Conservation (phyloP, 2,797 vertebrate genomes). For the Alauda arvensis region DNA sequence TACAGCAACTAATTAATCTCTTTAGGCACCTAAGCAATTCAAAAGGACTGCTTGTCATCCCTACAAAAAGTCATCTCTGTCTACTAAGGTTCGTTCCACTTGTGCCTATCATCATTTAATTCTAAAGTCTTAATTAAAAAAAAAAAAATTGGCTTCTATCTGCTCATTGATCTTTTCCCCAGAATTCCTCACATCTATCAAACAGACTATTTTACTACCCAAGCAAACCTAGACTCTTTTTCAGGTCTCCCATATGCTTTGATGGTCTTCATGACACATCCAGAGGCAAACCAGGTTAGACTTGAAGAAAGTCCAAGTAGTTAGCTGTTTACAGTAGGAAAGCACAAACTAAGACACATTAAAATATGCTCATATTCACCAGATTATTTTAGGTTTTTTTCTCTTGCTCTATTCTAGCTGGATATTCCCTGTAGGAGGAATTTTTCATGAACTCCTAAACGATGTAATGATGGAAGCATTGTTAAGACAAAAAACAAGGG, state of each 20-base stretch:
- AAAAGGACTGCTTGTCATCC: not conserved
- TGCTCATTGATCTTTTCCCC: not conserved
- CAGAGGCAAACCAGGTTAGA: not conserved
- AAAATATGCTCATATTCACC: not conserved
- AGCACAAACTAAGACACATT: not conserved
- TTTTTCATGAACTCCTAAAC: not conserved
- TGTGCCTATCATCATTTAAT: not conserved
- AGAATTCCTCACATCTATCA: not conserved
- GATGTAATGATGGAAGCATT: not conserved
- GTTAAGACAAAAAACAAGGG: not conserved
- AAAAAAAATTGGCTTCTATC: not conserved
- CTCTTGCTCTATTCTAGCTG: not conserved
- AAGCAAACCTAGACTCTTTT: not conserved
- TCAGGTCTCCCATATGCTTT: not conserved
- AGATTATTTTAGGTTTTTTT: not conserved
- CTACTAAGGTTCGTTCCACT: not conserved
- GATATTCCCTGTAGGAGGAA: not conserved
- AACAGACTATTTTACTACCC: not conserved
- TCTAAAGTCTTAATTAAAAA: not conserved
- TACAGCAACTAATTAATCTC: not conserved
- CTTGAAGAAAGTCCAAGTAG: not conserved
- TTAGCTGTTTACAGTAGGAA: not conserved
- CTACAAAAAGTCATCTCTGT: not conserved
- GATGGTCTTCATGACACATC: not conserved
- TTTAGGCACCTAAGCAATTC: not conserved